Conservation (phyloP, 2,113 vertebrate genomes). For the Pygoscelis antarcticus region DNA sequence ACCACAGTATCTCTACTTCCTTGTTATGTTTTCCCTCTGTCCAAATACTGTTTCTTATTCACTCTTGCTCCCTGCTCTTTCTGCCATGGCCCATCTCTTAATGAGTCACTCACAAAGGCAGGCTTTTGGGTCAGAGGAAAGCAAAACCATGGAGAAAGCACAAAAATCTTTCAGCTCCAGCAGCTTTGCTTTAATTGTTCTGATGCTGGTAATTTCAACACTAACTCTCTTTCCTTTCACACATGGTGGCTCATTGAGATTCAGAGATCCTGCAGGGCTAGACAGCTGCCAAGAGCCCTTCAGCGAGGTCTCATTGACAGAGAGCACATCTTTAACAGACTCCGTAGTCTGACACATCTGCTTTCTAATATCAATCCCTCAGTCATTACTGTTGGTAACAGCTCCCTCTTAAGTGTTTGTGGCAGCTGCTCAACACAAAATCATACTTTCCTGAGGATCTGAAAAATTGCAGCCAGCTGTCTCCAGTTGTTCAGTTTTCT, state of each 20-base stretch:
- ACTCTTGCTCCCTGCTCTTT: background rate
- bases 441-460: background rate
- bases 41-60: background rate
- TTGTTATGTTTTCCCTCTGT: background rate
- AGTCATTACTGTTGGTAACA: background rate
- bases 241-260: background rate
- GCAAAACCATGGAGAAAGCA: background rate
- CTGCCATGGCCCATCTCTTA: background rate
- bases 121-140: background rate
- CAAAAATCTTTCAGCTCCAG: background rate
- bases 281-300: slow-evolving; percentile 11
- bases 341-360: slow-evolving; percentile 18
- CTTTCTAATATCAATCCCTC: slow-evolving; percentile 20
- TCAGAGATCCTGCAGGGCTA: background rate
- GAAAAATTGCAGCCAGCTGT: slow-evolving; percentile 42
- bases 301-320: background rate
- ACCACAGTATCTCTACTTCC: background rate
- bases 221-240: background rate
- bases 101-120: background rate
- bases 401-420: background rate
- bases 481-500: slow-evolving; percentile 31
- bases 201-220: background rate
- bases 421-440: slow-evolving; percentile 44
- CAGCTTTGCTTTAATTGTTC: background rate
- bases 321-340: slow-evolving; percentile 7